Evolutionary conservation across 2,113 vertebrate species (phyloP).

Genomic region (Isurus oxyrinchus): DNA sequence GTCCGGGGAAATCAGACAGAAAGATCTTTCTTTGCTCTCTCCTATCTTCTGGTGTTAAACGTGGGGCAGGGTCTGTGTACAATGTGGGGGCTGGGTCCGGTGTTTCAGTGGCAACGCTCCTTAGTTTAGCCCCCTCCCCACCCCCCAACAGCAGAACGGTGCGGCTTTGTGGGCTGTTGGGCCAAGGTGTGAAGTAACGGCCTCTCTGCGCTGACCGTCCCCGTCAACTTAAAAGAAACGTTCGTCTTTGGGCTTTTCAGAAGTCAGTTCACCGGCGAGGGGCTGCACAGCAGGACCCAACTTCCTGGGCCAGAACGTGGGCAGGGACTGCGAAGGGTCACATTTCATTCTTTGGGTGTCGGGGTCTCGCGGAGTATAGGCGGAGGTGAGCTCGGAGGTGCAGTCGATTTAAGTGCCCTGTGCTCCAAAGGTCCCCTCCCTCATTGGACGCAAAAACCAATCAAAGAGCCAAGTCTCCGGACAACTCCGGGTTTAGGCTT

Average conservation of each 20-base stretch:
- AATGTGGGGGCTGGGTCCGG: too few species aligned
- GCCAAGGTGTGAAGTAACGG: not conserved
- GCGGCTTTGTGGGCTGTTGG: not conserved
- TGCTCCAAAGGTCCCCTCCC: not conserved
- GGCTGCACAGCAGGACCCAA: not conserved
- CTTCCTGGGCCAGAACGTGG: not conserved
- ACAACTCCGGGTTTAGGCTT: not conserved
- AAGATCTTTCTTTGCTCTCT: not conserved
- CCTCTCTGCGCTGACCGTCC: not conserved
- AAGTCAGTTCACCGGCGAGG: not conserved
- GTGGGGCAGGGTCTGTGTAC: too few species aligned
- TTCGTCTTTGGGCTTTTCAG: not conserved
- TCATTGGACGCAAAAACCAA: not conserved
- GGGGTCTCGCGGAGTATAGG: not conserved
- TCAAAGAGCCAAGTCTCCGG: not conserved
- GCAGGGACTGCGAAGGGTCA: not conserved
- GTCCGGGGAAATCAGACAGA: not conserved
- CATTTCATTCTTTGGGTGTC: not conserved
- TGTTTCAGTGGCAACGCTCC: too few species aligned
- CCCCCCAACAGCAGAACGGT: not conserved
- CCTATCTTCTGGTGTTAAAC: not conserved
- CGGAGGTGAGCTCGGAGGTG: not conserved
- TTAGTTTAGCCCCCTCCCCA: not conserved
- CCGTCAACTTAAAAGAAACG: not conserved
- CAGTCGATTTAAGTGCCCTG: too few species aligned